Base-by-base conservation (phyloP, 2,888 invertebrate species). In the Eretmocerus hayati region DNA sequence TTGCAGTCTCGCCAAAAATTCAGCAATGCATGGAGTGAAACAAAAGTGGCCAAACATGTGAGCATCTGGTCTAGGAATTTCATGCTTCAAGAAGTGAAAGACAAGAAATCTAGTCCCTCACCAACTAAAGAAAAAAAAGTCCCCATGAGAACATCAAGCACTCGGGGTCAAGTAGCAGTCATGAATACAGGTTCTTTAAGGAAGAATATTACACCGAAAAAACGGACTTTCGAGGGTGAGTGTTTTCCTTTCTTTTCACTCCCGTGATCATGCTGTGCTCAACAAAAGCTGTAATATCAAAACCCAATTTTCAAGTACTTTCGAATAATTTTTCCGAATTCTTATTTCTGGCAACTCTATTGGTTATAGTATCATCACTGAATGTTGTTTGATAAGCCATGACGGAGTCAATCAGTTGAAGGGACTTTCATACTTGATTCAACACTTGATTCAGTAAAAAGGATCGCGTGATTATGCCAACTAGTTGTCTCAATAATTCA, bases 11-110 rank as follows among this genome's bases (percentile, higher is more conserved):
- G 37, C 15, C 46, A 33, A 42, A 42, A 45, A 19, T 57, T 51
- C 40, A 58, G 54, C 9, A 63, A 64, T 54, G 48, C 59, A 1
- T 65, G 66, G 63, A 48, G 43, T n/a, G 46, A 48, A 38, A 54
- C 52, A 35, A 3, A 46, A 15, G 23, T 46, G 6, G 42, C 59
- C 1, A 64, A 65, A 46, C 71, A 73, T 52, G 60, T 61, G 48
- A 77, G 77, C 52, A 77, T 77, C 57, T 77, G 77, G 77, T 63
- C 65, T 8, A 43, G 52, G 11, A 58, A 65, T 45, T 72, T 63
- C 50, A 55, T 60, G 4, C 56, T 64, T 1, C 51, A 59, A 35
- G 58, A 63, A 13, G 52, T 56, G 1, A 40, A 52, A 44, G 37
- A 52, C 33, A 57, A 44, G 13, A 48, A 45, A 35, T 23, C 22